These are phyloP conservation scores for Cephalotes varians DNA, from an alignment of 2,888 invertebrate species.

Conservation along the genomic window DNA sequence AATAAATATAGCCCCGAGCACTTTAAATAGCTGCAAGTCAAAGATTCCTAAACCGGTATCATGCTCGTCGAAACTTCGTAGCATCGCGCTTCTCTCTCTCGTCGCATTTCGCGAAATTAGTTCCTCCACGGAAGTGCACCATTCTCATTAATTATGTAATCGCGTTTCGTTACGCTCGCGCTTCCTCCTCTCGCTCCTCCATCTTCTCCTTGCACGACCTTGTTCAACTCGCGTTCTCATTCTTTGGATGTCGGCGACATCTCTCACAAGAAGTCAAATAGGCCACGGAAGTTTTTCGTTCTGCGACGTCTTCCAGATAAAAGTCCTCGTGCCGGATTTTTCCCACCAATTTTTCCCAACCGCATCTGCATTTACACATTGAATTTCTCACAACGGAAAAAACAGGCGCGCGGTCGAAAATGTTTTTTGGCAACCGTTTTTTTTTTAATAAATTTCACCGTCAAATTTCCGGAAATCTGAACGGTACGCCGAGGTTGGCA, in stretches of 20 bases:
- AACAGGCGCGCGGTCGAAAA: slow-evolving; percentile 9
- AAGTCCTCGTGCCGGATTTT: slow-evolving; percentile 24
- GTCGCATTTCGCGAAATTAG: slow-evolving; percentile 45
- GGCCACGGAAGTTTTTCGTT: slow-evolving; percentile 33
- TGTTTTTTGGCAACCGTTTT: slow-evolving; percentile 18
- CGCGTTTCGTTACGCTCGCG: slow-evolving; percentile 63
- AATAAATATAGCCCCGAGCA: slow-evolving; percentile 42
- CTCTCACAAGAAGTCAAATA: slow-evolving; percentile 41
- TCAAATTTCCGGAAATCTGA: slow-evolving; percentile 40
- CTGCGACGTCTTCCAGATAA: slow-evolving; percentile 25
- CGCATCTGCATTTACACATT: slow-evolving; percentile 42
- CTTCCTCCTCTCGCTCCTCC: not conserved
- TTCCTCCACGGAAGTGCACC: slow-evolving; percentile 39
- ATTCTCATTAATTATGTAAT: slow-evolving; percentile 71
- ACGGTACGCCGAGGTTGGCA: not conserved
- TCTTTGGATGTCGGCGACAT: slow-evolving; percentile 35
- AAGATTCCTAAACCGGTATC: slow-evolving; percentile 50
- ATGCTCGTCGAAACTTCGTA: slow-evolving; percentile 47
- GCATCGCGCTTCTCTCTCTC: slow-evolving; percentile 23
- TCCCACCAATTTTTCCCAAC: not conserved
- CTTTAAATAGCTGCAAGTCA: slow-evolving; percentile 46
- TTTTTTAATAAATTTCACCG: slow-evolving; percentile 25
- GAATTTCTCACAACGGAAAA: slow-evolving; percentile 43
- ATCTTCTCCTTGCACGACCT: slow-evolving; percentile 4
- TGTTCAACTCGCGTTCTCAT: slow-evolving; percentile 42